Evolutionary conservation across 2,113 vertebrate species (phyloP), one percentile per base, ranked within the genome.

Genomic region (Morone chrysops): DNA sequence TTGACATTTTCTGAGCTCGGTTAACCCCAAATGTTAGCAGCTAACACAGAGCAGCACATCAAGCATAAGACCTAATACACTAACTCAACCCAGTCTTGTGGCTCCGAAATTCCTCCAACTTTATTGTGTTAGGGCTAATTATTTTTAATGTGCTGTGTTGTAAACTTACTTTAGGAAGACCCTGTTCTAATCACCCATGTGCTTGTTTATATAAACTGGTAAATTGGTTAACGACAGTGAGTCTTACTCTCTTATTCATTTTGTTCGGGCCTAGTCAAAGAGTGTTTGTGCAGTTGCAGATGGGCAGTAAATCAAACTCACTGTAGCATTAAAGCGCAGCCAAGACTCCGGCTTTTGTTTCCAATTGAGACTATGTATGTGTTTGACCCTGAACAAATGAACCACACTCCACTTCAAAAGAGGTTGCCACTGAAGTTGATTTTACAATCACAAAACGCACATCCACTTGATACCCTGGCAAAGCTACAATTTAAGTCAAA

Each of bases 161-260:
- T 91, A 93, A 94, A 93, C 89, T 91, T 92, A 92, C 91, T 93
- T 91, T 87, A 92, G 82, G 90, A 87, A 90, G 89, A 91, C 84
- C 76, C 67, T 43, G 17, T 75, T 90, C 80, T 92, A 93, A 92
- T 92, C 91, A 89, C 75, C 90, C 91, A 84, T 87, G 85, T 80
- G 70, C 80, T 90, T 93, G 90, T 92, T 89, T 93, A 88, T 90
- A 91, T 90, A 94, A 93, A 93, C 91, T 75, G 90, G 81, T 91
- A 92, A 93, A 93, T 94, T 92, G 90, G 89, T 92, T 94, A 93
- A 95, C 82, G 54, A 90, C 87, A 88, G 78, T 60, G 87, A 83
- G 84, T 89, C 91, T 87, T 87, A 84, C 79, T 66, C 82, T 76
- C 83, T 88, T 83, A 88, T 88, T 93, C 85, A 86, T 90, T 92